Evolutionary conservation across 2,797 vertebrate species (phyloP), one percentile per base, ranked within the genome.

Genomic region (Onychomys arenicola): DNA sequence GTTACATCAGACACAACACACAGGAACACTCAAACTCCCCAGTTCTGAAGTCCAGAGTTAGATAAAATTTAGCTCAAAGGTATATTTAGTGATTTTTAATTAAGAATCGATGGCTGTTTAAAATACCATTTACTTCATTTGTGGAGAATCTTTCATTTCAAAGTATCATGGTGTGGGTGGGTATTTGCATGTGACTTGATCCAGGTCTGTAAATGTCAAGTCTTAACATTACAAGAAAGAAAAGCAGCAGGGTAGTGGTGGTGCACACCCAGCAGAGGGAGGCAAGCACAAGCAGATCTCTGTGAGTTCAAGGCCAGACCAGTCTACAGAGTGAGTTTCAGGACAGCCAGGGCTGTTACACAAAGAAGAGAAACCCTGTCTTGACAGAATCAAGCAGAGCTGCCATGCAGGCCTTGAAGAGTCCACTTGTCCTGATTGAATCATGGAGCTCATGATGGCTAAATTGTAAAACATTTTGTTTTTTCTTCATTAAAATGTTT

Each of bases 31-130:
- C 81, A 46, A 25, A n/a, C 34, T 71, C 9, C 46, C 43, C 17
- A 49, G 23, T 46, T 40, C 61, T 71, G 71, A 40, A 34, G 46
- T 83, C 55, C 6, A 23, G 23, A 27, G 4, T 32, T 81, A 43
- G 71, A 88, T 69, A 77, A 90, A 63, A 93, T 65, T 49, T 34
- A 83, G 52, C 52, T 95, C n/a, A 46, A 89, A 80, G 71, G 85
- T 78, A 21, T 86, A 34, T 61, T 65, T 49, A 59, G 55, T 75
- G 40, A n/a, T 17, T 81, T 85, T 89, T 78, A 77, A 90, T 17
- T 91, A 63, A 89, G 34, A 11, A 69, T 88, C 4, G 63, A 78
- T 12, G 89, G 43, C 27, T 78, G 13, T 90, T 95, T 40, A 80
- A 77, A 67, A 73, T 76, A 55, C 25, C 32, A 63, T 63, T 92